Conservation (phyloP, 2,797 vertebrate genomes). For the Otus scops region DNA sequence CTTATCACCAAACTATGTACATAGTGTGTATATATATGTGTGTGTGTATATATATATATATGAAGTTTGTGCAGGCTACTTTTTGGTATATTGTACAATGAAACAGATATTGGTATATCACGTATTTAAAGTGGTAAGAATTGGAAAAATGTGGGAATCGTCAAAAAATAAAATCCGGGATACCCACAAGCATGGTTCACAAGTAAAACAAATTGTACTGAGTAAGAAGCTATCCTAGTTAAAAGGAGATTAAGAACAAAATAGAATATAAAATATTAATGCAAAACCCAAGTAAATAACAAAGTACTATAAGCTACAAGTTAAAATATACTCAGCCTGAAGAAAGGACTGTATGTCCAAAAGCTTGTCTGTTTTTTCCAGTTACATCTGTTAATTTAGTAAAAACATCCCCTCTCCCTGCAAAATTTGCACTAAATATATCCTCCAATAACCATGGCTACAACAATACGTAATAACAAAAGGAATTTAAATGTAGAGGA, state of each 20-base stretch:
- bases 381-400: background rate
- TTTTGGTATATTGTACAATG: background rate
- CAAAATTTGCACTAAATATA: background rate
- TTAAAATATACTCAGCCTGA: background rate
- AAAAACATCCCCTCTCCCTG: background rate
- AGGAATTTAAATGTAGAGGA: background rate
- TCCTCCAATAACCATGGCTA: background rate
- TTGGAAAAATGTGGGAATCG: background rate
- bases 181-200: background rate
- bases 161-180: background rate
- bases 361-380: background rate
- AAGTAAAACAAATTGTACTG: background rate
- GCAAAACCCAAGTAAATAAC: background rate
- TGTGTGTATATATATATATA: rapidly evolving
- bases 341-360: background rate
- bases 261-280: constrained; percentile 4
- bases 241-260: constrained; percentile 22
- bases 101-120: background rate
- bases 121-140: background rate
- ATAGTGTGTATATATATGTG: background rate
- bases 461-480: background rate
- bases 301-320: background rate
- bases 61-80: background rate
- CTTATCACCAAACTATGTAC: background rate
- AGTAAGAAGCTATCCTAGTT: background rate